These are phyloP conservation scores for Hemitrygon akajei DNA, from an alignment of 2,797 vertebrate genomes.

Conservation along the genomic window DNA sequence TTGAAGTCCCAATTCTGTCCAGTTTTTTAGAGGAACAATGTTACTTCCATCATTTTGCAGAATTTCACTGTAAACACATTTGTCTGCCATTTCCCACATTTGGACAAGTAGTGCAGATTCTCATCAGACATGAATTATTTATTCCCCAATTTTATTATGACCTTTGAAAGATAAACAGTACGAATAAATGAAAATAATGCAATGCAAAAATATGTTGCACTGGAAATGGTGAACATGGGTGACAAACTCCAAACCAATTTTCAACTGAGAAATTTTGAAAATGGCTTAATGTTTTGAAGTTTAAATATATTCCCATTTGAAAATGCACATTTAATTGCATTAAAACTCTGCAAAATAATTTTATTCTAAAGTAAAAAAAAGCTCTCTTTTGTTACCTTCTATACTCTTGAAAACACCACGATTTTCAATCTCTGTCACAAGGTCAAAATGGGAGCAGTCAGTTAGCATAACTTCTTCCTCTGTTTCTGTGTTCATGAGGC, in stretches of 20 bases:
- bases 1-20: not conserved
- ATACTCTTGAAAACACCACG: conserved; percentile 68
- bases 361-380: not conserved
- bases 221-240: not conserved
- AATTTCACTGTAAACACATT: not conserved
- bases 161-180: not conserved
- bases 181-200: not conserved
- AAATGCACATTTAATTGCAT: not conserved
- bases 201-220: not conserved
- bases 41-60: not conserved
- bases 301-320: not conserved
- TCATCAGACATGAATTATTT: not conserved
- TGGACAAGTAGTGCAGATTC: not conserved
- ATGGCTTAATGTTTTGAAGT: not conserved
- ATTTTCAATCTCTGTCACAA: conserved; percentile 75
- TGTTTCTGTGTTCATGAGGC: conserved; percentile 53
- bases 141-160: too few relatives aligned
- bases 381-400: conserved; percentile 56
- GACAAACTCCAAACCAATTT: not conserved
- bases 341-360: not conserved
- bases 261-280: not conserved
- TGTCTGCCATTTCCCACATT: not conserved
- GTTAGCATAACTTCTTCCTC: conserved; percentile 68
- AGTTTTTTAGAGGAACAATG: not conserved
- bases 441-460: conserved; percentile 86